Evolutionary conservation across 2,113 vertebrate species (phyloP).

Genomic region (Dromaius novaehollandiae): DNA sequence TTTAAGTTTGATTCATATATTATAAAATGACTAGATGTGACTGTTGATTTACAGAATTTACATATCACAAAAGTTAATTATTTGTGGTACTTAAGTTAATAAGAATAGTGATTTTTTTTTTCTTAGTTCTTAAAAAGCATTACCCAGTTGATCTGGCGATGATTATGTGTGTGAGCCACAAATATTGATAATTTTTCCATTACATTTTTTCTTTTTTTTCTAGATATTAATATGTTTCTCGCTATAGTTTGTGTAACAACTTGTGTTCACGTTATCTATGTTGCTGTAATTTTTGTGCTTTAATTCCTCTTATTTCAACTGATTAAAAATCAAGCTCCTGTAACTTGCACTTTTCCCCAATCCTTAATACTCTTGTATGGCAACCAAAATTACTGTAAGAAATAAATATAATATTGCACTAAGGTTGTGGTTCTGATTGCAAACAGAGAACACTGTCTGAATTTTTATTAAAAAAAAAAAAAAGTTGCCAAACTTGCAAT

Average conservation of each 20-base stretch:
- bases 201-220: slow-evolving; percentile 73
- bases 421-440: slow-evolving; percentile 83
- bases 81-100: slow-evolving; percentile 85
- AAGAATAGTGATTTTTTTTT: slow-evolving; percentile 78
- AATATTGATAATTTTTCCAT: slow-evolving; percentile 70
- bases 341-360: slow-evolving; percentile 88
- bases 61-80: slow-evolving; percentile 80
- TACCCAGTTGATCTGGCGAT: slow-evolving; percentile 79
- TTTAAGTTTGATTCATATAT: slow-evolving; percentile 79
- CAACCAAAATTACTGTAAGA: slow-evolving; percentile 97
- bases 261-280: slow-evolving; percentile 92
- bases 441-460: slow-evolving; percentile 68
- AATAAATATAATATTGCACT: slow-evolving; percentile 97
- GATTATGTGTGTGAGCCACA: slow-evolving; percentile 78
- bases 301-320: slow-evolving; percentile 89
- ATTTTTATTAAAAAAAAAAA: slow-evolving; percentile 21
- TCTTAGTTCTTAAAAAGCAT: slow-evolving; percentile 74
- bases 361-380: slow-evolving; percentile 93
- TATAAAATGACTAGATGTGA: slow-evolving; percentile 81
- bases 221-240: slow-evolving; percentile 83
- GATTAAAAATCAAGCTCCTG: slow-evolving; percentile 86
- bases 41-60: slow-evolving; percentile 81
- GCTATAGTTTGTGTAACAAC: slow-evolving; percentile 87
- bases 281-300: slow-evolving; percentile 97
- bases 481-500: slow-evolving; percentile 45